Evolutionary conservation across 2,113 vertebrate species (phyloP).

Genomic region (Sialia sialis): DNA sequence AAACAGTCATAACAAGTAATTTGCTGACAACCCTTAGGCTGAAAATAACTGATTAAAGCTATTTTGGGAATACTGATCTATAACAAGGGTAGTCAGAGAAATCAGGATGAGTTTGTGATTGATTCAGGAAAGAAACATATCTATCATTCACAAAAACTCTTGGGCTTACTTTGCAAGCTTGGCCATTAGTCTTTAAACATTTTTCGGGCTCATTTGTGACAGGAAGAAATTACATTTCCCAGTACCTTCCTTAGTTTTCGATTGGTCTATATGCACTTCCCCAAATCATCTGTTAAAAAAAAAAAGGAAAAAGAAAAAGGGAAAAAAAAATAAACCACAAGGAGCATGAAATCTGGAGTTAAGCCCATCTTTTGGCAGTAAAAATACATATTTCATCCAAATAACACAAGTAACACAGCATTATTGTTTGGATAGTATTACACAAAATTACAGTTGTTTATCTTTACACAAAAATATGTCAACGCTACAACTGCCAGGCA

Average conservation of each 20-base stretch:
- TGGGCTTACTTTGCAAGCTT: background rate
- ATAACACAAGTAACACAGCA: background rate
- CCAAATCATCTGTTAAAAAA: background rate
- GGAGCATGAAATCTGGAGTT: background rate
- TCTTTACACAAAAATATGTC: background rate
- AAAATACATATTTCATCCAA: background rate
- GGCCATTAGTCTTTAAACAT: background rate
- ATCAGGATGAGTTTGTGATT: background rate
- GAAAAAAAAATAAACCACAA: background rate
- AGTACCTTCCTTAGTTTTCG: background rate
- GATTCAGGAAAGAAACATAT: background rate
- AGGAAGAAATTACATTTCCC: background rate
- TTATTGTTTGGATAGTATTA: background rate
- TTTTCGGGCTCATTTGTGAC: background rate
- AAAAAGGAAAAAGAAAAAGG: too few species aligned
- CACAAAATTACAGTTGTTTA: background rate
- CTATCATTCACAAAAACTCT: background rate
- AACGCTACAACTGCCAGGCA: background rate
- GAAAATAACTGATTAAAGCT: constrained; percentile 41
- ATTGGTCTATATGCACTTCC: background rate
- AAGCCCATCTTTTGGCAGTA: background rate
- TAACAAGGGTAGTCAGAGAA: background rate
- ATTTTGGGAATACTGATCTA: constrained; percentile 7
- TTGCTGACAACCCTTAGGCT: background rate
- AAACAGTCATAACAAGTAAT: background rate